Base-by-base conservation (phyloP, 2,888 invertebrate species). In the Diarsia dahlii region DNA sequence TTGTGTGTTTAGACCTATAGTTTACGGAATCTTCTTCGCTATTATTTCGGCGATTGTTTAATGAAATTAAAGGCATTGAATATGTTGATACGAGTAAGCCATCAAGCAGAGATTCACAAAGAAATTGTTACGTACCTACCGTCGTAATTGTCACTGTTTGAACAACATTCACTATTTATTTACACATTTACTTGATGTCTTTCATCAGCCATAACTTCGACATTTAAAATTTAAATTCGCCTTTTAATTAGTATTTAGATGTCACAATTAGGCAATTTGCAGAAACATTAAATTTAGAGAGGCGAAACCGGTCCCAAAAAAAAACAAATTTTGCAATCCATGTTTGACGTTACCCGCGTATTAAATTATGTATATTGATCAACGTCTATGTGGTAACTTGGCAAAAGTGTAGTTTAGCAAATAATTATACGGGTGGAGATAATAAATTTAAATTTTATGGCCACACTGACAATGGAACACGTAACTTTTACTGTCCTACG, bases 381-480 rank as follows among this genome's bases (percentile, higher is more conserved):
- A 74, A 80, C 54, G 64, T 50, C 39, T 75, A 76, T 83, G 84
- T 75, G 76, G 83, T 65, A 84, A 87, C 85, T 48, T 69, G 28
- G 74, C 77, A 87, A 79, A 86, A 74, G 70, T 76, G 79, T 81
- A 80, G 77, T 82, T 84, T 87, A 85, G 73, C 71, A 82, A 84
- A 88, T 85, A 87, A 85, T 86, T 84, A 85, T 85, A 84, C 65
- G 62, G 65, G 69, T 75, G 66, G 74, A 75, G 80, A 83, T 84
- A 84, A 86, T 88, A 87, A 82, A 88, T 82, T 75, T 86, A 76
- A 77, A 81, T 81, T 82, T 84, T 86, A 87, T 81, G 76, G 50
- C 64, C 60, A 50, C 66, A 62, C 67, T 58, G 78, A 87, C 85
- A 87, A 80, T 85, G 46, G 73, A 45, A 72, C 58, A 85, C 84